phyloP scores from a whole-genome alignment of 2,797 vertebrate species.

The Melanotaenia boesemani region DNA sequence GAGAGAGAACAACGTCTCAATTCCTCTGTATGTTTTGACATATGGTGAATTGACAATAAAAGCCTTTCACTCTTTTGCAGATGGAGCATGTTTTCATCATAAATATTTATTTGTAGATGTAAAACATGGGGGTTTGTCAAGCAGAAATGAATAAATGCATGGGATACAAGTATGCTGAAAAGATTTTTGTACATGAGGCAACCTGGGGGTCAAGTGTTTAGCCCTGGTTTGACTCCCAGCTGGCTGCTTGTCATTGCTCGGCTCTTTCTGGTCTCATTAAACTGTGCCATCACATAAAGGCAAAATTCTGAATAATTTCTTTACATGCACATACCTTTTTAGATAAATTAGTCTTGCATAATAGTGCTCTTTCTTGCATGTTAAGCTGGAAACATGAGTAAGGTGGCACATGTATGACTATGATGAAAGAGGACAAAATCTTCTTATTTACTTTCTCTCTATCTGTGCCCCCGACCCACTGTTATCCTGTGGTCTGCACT shows the following conservation, averaged over 20 bases:
- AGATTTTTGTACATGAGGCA: no score
- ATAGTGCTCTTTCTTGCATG: constrained; percentile 38
- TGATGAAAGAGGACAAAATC: constrained; percentile 72
- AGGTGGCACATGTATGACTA: constrained; percentile 56
- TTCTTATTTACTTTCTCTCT: constrained; percentile 67
- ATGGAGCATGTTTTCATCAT: no score
- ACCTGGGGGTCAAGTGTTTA: no score
- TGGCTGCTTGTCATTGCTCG: no score
- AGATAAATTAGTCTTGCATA: background rate
- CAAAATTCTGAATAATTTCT: background rate
- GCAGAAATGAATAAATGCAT: no score
- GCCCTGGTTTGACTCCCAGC: no score
- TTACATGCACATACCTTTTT: background rate
- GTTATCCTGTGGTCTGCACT: constrained; percentile 67
- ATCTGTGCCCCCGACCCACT: constrained; percentile 52
- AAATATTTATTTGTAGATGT: background rate
- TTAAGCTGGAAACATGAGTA: constrained; percentile 42
- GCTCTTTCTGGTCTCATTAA: background rate
- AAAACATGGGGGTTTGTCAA: background rate
- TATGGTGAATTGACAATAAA: no score
- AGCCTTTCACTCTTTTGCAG: no score
- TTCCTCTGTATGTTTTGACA: no score
- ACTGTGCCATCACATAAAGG: background rate
- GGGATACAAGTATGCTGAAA: no score
- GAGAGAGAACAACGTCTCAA: no score